phyloP scores from a whole-genome alignment of 2,797 vertebrate species.

The Chelonia mydas region DNA sequence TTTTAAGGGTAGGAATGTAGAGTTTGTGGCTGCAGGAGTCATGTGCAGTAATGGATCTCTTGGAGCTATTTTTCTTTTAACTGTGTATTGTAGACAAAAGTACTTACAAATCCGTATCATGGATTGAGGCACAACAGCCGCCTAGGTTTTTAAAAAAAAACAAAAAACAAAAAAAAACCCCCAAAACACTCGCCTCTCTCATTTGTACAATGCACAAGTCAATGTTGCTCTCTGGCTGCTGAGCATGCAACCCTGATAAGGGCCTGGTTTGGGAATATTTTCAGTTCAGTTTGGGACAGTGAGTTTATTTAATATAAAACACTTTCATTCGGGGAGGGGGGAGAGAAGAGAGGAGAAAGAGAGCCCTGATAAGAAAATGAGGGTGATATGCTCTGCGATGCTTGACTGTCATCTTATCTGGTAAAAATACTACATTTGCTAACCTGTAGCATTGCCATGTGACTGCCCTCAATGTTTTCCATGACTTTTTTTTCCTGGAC shows the following conservation, averaged over 20 bases:
- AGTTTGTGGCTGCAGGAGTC: constrained; percentile 1
- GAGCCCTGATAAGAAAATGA: constrained; percentile 60
- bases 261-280: constrained; percentile 3
- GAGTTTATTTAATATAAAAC: neutral
- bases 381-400: neutral
- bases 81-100: neutral
- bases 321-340: neutral
- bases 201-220: neutral
- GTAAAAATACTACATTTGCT: constrained; percentile 35
- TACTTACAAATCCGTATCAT: constrained; percentile 33
- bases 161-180: too few species aligned
- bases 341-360: neutral
- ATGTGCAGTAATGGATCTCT: neutral
- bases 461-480: constrained; percentile 69
- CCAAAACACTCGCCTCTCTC: neutral
- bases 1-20: constrained; percentile 15
- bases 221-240: neutral
- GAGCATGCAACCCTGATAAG: neutral
- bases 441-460: constrained; percentile 54
- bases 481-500: constrained; percentile 77
- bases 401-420: constrained; percentile 39
- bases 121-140: constrained; percentile 2
- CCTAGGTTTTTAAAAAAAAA: neutral
- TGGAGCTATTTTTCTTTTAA: constrained; percentile 36
- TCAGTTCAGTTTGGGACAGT: neutral